Percentiles rank a stretch among this genome's conserved stretches.
Conservation (phyloP, 2,888 invertebrate genomes). For the Sinentomon sp. region DNA sequence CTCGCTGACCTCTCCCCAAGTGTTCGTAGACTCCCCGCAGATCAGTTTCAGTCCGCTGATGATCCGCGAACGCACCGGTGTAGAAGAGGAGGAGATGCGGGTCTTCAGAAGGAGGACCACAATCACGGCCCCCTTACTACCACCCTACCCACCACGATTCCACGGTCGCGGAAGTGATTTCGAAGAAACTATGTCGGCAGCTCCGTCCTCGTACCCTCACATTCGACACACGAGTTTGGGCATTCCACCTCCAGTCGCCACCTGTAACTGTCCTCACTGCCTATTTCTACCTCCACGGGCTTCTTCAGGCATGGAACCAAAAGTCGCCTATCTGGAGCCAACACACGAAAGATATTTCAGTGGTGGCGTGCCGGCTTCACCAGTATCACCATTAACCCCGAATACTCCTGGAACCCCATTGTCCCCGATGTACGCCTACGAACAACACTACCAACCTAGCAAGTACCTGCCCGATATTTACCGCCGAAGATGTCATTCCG, state of each 20-base stretch:
- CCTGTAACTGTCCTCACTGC: constrained; percentile 20
- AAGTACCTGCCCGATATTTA: constrained; percentile 21
- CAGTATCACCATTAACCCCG: constrained; percentile 27
- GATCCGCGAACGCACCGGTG: constrained; percentile 11
- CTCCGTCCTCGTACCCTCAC: constrained; percentile 16
- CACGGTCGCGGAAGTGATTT: constrained; percentile 9
- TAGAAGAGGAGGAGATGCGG: constrained; percentile 23
- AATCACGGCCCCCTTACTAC: constrained; percentile 10
- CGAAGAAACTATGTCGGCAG: constrained; percentile 10
- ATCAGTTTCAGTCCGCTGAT: constrained; percentile 17
- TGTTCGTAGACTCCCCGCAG: constrained; percentile 22
- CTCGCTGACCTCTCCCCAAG: constrained; percentile 27
- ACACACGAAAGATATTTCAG: constrained; percentile 16
- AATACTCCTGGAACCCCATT: constrained; percentile 20
- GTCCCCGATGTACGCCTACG: constrained; percentile 24
- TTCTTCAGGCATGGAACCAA: constrained; percentile 20
- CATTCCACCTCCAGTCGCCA: constrained; percentile 21
- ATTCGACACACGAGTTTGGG: constrained; percentile 19
- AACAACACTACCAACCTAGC: constrained; percentile 26
- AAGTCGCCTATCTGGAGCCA: constrained; percentile 23
- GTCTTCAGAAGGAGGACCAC: constrained; percentile 21
- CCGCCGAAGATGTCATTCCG: constrained; percentile 33
- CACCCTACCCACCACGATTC: constrained; percentile 14
- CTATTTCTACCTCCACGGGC: constrained; percentile 13
- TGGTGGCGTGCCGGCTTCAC: constrained; percentile 25